Percentiles rank a stretch among this genome's conserved stretches.
phyloP scores from a whole-genome alignment of 2,797 vertebrate species.

The Gila robusta region DNA sequence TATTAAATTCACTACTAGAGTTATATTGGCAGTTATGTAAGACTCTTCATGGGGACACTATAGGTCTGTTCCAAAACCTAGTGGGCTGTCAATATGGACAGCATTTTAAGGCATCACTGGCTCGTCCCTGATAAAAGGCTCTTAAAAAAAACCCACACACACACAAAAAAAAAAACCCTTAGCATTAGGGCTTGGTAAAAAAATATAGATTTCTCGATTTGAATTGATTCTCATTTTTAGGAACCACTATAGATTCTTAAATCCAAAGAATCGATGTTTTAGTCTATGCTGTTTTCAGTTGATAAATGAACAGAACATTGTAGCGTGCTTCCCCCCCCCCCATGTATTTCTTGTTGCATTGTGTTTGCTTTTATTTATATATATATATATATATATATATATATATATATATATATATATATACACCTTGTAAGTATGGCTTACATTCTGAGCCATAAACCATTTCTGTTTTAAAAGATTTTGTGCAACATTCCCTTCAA shows the following conservation, averaged over 20 bases:
- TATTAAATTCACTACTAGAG: not conserved
- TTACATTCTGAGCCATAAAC: not conserved
- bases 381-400: no score
- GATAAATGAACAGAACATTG: not conserved
- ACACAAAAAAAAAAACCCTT: not conserved
- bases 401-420: no score
- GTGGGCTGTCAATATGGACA: not conserved
- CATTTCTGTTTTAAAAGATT: not conserved
- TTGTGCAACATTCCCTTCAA: constrained; percentile 18
- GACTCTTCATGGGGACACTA: constrained; percentile 1
- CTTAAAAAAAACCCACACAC: no score
- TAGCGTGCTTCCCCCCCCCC: no score
- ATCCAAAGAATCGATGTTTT: no score
- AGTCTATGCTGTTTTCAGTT: not conserved
- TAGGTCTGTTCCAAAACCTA: constrained; percentile 7
- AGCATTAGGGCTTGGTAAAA: not conserved
- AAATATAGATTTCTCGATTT: no score
- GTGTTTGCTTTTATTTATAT: no score
- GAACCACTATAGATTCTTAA: no score
- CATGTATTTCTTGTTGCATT: not conserved
- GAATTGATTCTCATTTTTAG: no score
- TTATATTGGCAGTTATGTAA: not conserved
- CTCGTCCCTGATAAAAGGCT: not conserved
- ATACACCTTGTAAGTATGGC: not conserved
- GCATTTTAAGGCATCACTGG: not conserved